Evolutionary conservation across 2,113 vertebrate species (phyloP).

Genomic region (Corydoras maculifer): DNA sequence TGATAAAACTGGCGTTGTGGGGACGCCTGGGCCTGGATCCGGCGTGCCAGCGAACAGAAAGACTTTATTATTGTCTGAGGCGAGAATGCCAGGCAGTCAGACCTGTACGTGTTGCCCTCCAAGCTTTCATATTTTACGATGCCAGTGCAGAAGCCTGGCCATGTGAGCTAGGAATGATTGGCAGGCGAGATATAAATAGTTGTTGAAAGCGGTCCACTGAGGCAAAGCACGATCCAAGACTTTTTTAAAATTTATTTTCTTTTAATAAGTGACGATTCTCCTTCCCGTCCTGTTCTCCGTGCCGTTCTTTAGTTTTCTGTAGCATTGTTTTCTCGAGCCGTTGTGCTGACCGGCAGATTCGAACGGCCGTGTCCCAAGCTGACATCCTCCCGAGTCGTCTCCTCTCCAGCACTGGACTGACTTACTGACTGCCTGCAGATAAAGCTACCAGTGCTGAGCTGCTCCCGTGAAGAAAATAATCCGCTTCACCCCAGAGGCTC

Average conservation of each 20-base stretch:
- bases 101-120: conserved; percentile 24
- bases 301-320: background rate
- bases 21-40: conserved; percentile 28
- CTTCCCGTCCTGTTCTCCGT: background rate
- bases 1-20: conserved; percentile 24
- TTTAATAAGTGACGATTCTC: too few species aligned
- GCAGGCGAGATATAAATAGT: conserved; percentile 50
- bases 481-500: conserved; percentile 29
- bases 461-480: conserved; percentile 15
- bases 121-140: conserved; percentile 55
- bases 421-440: conserved; percentile 20
- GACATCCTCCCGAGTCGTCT: conserved; percentile 10
- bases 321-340: too few species aligned
- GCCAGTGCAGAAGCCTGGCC: conserved; percentile 46
- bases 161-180: conserved; percentile 49
- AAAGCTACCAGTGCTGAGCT: conserved; percentile 14
- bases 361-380: background rate
- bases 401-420: background rate
- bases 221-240: too few species aligned
- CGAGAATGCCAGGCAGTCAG: conserved; percentile 39
- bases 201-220: too few species aligned
- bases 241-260: too few species aligned
- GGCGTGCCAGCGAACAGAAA: conserved; percentile 29
- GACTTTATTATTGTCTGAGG: conserved; percentile 46
- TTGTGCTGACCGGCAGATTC: background rate